phyloP scores from a whole-genome alignment of 1,140 invertebrate species.

The Harpegnathos saltator region DNA sequence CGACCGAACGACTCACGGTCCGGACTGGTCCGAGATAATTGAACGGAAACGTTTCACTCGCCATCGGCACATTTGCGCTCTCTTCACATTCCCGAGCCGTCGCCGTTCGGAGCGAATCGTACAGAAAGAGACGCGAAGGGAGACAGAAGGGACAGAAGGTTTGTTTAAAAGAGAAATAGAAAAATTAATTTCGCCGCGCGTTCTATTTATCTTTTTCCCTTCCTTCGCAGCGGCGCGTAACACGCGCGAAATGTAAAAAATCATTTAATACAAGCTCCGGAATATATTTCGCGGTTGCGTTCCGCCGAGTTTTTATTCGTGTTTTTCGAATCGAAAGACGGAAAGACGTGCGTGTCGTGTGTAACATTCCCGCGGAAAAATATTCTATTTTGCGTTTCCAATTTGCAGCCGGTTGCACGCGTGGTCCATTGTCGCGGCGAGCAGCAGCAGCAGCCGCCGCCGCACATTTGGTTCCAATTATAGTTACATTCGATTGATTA shows the following conservation, averaged over 20 bases:
- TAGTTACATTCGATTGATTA: background rate
- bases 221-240: no score
- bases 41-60: conserved; percentile 33
- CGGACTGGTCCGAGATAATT: conserved; percentile 25
- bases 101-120: background rate
- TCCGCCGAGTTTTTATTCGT: conserved; percentile 10
- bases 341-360: background rate
- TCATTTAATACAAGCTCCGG: background rate
- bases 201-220: background rate
- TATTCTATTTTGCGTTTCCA: background rate
- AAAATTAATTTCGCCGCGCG: conserved; percentile 18
- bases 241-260: background rate
- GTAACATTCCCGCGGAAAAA: background rate
- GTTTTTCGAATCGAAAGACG: conserved; percentile 8
- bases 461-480: conserved; percentile 3
- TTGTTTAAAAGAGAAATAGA: background rate
- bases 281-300: conserved; percentile 4
- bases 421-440: background rate
- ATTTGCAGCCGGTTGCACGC: background rate
- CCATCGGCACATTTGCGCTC: conserved; percentile 15
- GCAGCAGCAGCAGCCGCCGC: no score
- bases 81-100: background rate
- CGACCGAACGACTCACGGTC: background rate
- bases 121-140: no score
- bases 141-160: background rate